These are phyloP conservation scores for Hiodon alosoides DNA, from an alignment of 2,113 vertebrate genomes.

Conservation along the genomic window DNA sequence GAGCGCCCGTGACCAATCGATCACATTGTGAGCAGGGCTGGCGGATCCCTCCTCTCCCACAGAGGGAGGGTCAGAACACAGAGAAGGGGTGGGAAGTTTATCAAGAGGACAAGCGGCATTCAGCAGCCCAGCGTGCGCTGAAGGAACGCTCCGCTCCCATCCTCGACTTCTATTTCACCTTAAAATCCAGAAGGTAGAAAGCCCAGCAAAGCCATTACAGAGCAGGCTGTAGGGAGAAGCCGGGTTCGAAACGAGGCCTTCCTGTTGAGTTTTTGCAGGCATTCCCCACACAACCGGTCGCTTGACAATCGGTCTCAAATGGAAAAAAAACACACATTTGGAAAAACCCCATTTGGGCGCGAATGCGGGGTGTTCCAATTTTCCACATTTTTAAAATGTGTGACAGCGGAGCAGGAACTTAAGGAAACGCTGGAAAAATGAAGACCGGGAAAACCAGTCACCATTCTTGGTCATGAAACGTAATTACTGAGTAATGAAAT, in stretches of 20 bases:
- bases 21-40: conserved; percentile 18
- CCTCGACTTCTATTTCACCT: conserved; percentile 14
- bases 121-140: conserved; percentile 29
- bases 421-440: conserved; percentile 9
- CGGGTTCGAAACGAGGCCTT: conserved; percentile 13
- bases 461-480: conserved; percentile 14
- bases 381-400: conserved; percentile 24
- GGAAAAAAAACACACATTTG: conserved; percentile 43
- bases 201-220: conserved; percentile 22
- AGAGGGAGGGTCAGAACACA: conserved; percentile 33
- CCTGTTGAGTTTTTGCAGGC: conserved; percentile 27
- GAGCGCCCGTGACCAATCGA: conserved; percentile 49
- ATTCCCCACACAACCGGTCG: conserved; percentile 34
- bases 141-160: conserved; percentile 11
- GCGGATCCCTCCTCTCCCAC: conserved; percentile 23
- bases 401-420: conserved; percentile 2
- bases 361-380: conserved; percentile 30
- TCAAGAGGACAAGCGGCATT: conserved; percentile 39
- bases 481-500: neutral
- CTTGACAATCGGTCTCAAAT: conserved; percentile 33
- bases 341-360: conserved; percentile 34
- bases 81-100: conserved; percentile 36
- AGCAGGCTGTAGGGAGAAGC: conserved; percentile 2
- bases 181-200: conserved; percentile 35
- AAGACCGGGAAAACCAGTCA: neutral